Evolutionary conservation across 1,140 invertebrate genomes (phyloP), one percentile per base, ranked within the genome.

Genomic region (Gerris buenoi): DNA sequence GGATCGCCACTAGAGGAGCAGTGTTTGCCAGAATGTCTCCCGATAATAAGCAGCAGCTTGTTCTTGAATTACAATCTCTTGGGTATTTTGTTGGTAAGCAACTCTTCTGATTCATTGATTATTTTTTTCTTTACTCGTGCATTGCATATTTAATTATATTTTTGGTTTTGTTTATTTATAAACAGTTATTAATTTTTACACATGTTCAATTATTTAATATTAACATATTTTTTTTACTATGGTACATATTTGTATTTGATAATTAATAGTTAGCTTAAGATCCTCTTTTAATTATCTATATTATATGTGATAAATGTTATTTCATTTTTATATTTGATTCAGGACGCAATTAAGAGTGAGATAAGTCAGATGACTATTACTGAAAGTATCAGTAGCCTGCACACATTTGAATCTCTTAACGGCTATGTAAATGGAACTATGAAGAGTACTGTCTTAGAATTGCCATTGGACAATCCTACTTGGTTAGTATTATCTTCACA

Each of bases 21-120:
- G 88, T 98, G 18, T 98, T 95, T 81, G 94, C 95, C 0, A 82
- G 95, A 65, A 97, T 98, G 88, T 89, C 89, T 46, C 95, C 95
- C 0, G 93, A 97, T 70, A 94, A 97, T 78, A 98, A 98, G 77
- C 91, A 93, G 69, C 90, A 95, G 73, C 79, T 97, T 15, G 84
- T 98, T 23, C 88, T 90, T 72, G 81, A 86, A 67, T 77, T 97
- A 13, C 93, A 97, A 77, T 82, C 82, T 28, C 79, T 95, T 13
- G 91, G 88, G 65, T 90, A 89, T 72, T 84, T 87, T 66, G 88
- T 91, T 68, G 88, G 84, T 84, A 71, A 75, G 83, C n/a, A n/a
- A n/a, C n/a, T n/a, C n/a, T n/a, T n/a, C n/a, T n/a, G n/a, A n/a
- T n/a, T n/a, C n/a, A n/a, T n/a, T n/a, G n/a, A n/a, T n/a, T n/a